Base-by-base conservation (phyloP, 2,797 vertebrate genomes). In the Girardinus metallicus region DNA sequence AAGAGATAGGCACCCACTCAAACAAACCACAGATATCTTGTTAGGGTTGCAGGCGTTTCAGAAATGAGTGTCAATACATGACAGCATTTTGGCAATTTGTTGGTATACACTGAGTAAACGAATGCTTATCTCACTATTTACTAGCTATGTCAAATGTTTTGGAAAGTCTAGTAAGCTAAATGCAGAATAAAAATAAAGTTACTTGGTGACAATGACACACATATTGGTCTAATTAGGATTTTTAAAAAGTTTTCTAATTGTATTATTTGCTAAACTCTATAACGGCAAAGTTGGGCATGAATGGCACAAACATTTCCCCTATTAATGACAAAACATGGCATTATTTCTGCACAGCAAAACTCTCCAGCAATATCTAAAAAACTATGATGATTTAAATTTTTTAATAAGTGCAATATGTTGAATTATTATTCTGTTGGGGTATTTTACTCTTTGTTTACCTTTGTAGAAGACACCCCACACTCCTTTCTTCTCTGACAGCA, bases 401-500 rank as follows among this genome's bases (percentile, higher is more conserved):
- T 36, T 1, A 11, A 68, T 9, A 13, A 13, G 12, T 39, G 29
- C 57, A 47, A 66, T 41, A 66, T 34, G 36, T 21, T 15, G 29
- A 47, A 23, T 66, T 15, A 16, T 43, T 62, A 21, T 1, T 39
- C 34, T 49, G 13, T 39, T 44, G 1, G 9, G 26, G 49, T 15
- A n/a, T 21, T 21, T 76, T 36, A 23, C 43, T 51, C 46, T 53
- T 43, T 2, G 39, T 34, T 34, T 86, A 98, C 97, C 97, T 96
- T 97, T 98, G 89, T 97, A 97, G 93, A 98, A 97, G 68, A 97
- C 95, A 0, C 97, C 97, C 97, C 97, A 96, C 64, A 99, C 91
- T 1, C 98, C 98, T 62, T 97, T 97, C 90, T 98, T 98, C 92
- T 99, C 98, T 0, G 96, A 97, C 3, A 98, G 95, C 77, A 99